Evolutionary conservation across 2,888 invertebrate genomes (phyloP).

Genomic region (Ophonus ardosiacus): DNA sequence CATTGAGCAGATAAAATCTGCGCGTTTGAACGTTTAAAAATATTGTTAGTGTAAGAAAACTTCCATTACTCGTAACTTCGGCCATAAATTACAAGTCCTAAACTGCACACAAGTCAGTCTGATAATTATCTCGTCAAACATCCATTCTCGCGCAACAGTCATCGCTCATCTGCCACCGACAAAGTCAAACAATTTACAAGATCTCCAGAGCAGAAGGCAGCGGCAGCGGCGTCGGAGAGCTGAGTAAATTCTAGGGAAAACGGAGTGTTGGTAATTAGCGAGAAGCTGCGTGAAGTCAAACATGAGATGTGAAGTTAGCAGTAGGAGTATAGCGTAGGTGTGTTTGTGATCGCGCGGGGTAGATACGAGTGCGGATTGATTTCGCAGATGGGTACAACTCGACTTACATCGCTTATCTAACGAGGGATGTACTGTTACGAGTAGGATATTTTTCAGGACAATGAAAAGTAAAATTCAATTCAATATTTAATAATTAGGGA

Average conservation of each 20-base stretch:
- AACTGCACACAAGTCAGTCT: slow-evolving; percentile 30
- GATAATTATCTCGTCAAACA: slow-evolving; percentile 61
- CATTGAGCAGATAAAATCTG: slow-evolving; percentile 13
- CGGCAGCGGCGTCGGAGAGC: slow-evolving; percentile 12
- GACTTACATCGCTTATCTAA: neutral
- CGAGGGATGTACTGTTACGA: no score
- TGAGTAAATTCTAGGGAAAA: slow-evolving; percentile 23
- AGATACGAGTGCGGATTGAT: neutral
- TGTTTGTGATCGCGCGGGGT: neutral
- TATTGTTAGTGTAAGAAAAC: slow-evolving; percentile 13
- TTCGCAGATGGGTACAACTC: neutral
- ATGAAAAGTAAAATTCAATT: no score
- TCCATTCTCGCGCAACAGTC: slow-evolving; percentile 41
- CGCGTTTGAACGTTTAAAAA: neutral
- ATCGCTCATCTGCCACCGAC: slow-evolving; percentile 29
- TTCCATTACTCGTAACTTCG: slow-evolving; percentile 1
- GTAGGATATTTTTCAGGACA: no score
- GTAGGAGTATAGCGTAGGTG: neutral
- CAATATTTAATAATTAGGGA: no score
- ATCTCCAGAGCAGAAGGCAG: slow-evolving; percentile 24
- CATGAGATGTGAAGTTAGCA: neutral
- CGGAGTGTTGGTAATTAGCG: slow-evolving; percentile 48
- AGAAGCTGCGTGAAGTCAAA: slow-evolving; percentile 42
- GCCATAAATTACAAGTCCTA: slow-evolving; percentile 24
- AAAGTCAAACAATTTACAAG: slow-evolving; percentile 58